Base-by-base conservation (phyloP, 1,140 invertebrate genomes). In the Pseudomyrmex concolor region DNA sequence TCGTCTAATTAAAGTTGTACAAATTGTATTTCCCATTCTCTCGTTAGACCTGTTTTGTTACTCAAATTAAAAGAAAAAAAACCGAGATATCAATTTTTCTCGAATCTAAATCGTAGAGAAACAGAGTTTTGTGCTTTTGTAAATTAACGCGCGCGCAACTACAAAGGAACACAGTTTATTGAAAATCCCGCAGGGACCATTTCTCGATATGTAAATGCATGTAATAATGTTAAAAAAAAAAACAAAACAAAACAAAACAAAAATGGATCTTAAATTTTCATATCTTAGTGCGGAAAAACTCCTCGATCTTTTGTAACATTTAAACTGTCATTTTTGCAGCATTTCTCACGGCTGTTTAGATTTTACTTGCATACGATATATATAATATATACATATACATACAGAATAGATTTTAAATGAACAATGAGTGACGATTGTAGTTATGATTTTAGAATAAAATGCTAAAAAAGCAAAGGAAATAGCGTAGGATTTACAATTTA, bases 101-200 rank as follows among this genome's bases (percentile, higher is more conserved):
- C 55, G 1, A 82, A 64, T 55, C 45, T 63, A 45, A 63, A 55
- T 59, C 8, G 25, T 68, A 66, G 25, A n/a, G 22, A 19, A 71
- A 51, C 74, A 45, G 34, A 63, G 55, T 13, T 84, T 77, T 76
- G 78, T 87, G 86, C 83, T 88, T 87, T 83, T 89, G 64, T 89
- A 86, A 73, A 73, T 74, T 51, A 17, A 72, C 34, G 48, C 63
- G 73, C 63, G 45, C 25, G 62, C 70, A 74, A 13, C 55, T 22
- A 34, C 50, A 76, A 80, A 85, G 76, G 59, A 60, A 59, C 73
- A 71, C 54, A 67, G 88, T 67, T 78, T 82, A 34, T 34, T 34
- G 0, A 72, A 80, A 88, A 91, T 91, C 91, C 90, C 91, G 84
- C 89, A 90, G 90, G 91, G 91, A 91, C 91, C 91, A 91, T 89